Percentiles rank a stretch among this genome's conserved stretches.
Conservation (phyloP, 1,140 invertebrate species). For the Ladona fulva region DNA sequence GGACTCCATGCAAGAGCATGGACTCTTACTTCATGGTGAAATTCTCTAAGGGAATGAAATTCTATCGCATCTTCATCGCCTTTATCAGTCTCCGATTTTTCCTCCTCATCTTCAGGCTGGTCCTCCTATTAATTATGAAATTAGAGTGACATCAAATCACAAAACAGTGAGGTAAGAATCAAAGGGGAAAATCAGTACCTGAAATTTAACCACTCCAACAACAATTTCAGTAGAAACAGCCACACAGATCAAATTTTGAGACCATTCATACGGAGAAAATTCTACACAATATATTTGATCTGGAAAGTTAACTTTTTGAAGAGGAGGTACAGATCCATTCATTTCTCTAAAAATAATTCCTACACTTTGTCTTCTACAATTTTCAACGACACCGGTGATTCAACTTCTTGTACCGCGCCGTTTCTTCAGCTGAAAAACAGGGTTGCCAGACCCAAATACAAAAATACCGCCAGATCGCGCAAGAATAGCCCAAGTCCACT, state of each 20-base stretch:
- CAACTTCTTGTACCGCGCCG: constrained; percentile 14
- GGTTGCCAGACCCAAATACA: too few species aligned
- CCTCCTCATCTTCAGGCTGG: constrained; percentile 28
- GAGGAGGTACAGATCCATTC: not conserved
- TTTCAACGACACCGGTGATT: constrained; percentile 25
- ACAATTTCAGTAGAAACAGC: constrained; percentile 37
- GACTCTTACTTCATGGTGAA: constrained; percentile 43
- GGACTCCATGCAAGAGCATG: constrained; percentile 49
- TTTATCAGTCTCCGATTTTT: constrained; percentile 35
- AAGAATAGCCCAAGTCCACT: too few species aligned
- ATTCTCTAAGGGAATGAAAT: constrained; percentile 33
- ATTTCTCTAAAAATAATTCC: not conserved
- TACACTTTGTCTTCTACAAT: too few species aligned
- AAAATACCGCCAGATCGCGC: too few species aligned
- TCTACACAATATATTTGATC: constrained; percentile 38
- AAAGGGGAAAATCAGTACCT: constrained; percentile 29
- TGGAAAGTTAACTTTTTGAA: constrained; percentile 13
- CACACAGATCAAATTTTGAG: constrained; percentile 41
- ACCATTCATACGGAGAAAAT: constrained; percentile 43
- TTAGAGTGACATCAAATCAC: not conserved
- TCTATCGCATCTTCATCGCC: constrained; percentile 32
- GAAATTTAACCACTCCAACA: constrained; percentile 39
- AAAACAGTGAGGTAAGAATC: not conserved
- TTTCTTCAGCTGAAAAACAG: too few species aligned
- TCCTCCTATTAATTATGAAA: constrained; percentile 13